phyloP scores from a whole-genome alignment of 2,888 invertebrate species.

The Norana najaformis region DNA sequence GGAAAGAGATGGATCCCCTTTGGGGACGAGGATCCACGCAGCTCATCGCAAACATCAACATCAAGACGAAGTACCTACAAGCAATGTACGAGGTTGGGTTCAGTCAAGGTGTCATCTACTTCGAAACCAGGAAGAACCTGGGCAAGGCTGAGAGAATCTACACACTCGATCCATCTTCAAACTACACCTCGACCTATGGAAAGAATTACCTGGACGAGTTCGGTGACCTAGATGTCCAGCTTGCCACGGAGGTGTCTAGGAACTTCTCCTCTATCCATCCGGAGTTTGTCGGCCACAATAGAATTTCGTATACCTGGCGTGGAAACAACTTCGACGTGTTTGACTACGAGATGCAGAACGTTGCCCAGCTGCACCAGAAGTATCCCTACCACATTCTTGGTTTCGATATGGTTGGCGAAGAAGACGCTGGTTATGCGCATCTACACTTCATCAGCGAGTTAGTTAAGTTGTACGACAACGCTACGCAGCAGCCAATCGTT shows the following conservation, averaged over 20 bases:
- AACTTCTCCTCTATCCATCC: conserved; percentile 30
- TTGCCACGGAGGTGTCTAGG: conserved; percentile 22
- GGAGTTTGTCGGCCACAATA: conserved; percentile 40
- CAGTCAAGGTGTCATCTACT: conserved; percentile 44
- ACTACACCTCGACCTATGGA: conserved; percentile 33
- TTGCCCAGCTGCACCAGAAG: conserved; percentile 36
- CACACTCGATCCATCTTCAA: conserved; percentile 26
- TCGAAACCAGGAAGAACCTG: conserved; percentile 40
- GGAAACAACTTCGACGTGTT: conserved; percentile 7
- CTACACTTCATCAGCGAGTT: conserved; percentile 42
- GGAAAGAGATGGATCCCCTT: conserved; percentile 39
- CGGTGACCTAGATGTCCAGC: conserved; percentile 35
- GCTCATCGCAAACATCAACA: conserved; percentile 40
- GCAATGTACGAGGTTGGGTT: conserved; percentile 38
- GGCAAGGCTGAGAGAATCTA: conserved; percentile 38
- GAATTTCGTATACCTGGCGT: conserved; percentile 35
- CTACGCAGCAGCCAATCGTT: conserved; percentile 32
- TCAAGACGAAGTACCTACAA: conserved; percentile 34
- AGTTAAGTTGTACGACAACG: conserved; percentile 33
- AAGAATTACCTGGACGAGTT: conserved; percentile 30
- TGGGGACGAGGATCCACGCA: conserved; percentile 38
- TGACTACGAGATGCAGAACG: conserved; percentile 34
- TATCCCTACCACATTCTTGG: conserved; percentile 44
- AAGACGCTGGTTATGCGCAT: conserved; percentile 44
- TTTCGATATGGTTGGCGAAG: conserved; percentile 45